Base-by-base conservation (phyloP, 1,140 invertebrate species). In the Xylocopa sonorina region DNA sequence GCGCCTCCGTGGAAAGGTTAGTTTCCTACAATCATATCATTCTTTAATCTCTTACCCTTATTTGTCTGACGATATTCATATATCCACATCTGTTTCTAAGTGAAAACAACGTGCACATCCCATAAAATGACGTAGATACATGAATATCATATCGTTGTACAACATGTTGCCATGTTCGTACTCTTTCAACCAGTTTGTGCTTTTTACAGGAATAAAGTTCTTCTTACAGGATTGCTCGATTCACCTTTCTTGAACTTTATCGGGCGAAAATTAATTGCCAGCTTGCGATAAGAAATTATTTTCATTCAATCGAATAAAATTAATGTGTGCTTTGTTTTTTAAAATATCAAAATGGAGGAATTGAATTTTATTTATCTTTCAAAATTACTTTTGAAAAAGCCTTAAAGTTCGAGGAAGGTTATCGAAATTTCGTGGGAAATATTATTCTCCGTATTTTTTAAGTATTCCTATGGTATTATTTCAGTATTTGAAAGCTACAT, bases 1-100 rank as follows among this genome's bases (percentile, higher is more conserved):
- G 91, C 88, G 88, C 88, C 90, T 89, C 82, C 88, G 88, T 86
- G 88, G 86, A 88, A 90, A 93, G 92, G 92, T 92, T 92, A 93
- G 92, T 93, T 89, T 87, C 88, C 82, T 86, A 88, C 85, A 91
- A 83, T 81, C 43, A 82, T 80, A 71, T 86, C 81, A 89, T 87
- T 80, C 81, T 84, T 83, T 73, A 38, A 82, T 84, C 60, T 85
- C 73, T 71, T 85, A 29, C 82, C 63, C 77, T 32, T 16, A 27
- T 21, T 46, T 53, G 3, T 43, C n/a, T 60, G 34, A 0, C 16
- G 16, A 46, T 46, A 38, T 43, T 21, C 0, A 41, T 58, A 46
- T 38, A 53, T 32, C 21, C 14, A 14, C 32, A 50, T 50, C 21
- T 7, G n/a, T n/a, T n/a, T n/a, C n/a, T n/a, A n/a, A n/a, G n/a